Evolutionary conservation across 1,140 invertebrate species (phyloP).

Genomic region (Drosophila ironensis): DNA sequence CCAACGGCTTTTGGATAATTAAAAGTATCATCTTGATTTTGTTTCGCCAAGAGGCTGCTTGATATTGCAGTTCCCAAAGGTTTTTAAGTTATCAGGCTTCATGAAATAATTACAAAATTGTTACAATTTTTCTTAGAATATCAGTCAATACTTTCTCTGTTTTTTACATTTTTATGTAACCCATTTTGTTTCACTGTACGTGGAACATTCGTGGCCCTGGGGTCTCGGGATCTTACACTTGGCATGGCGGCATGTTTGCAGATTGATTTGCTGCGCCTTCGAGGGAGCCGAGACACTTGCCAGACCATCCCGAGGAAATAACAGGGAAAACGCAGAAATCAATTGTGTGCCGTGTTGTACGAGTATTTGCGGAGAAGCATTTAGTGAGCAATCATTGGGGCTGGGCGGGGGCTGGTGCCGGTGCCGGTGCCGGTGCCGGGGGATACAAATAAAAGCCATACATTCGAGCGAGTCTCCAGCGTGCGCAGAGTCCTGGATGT

Average conservation of each 20-base stretch:
- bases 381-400: slow-evolving; percentile 65
- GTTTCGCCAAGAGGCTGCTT: too few relatives aligned
- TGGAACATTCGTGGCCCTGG: slow-evolving; percentile 4
- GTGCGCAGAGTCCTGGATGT: slow-evolving; percentile 17
- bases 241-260: slow-evolving; percentile 75
- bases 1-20: too few relatives aligned
- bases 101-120: too few relatives aligned
- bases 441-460: neutral
- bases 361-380: slow-evolving; percentile 42
- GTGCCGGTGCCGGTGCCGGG: too few relatives aligned
- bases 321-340: slow-evolving; percentile 63
- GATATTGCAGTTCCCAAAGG: too few relatives aligned
- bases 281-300: slow-evolving; percentile 70
- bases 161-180: neutral
- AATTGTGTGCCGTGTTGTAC: slow-evolving; percentile 47
- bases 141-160: too few relatives aligned
- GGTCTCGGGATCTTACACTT: slow-evolving; percentile 46
- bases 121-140: too few relatives aligned
- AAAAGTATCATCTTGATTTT: too few relatives aligned
- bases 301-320: slow-evolving; percentile 31
- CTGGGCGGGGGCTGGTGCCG: too few relatives aligned
- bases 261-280: slow-evolving; percentile 77
- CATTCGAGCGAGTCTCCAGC: slow-evolving; percentile 26
- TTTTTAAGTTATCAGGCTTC: too few relatives aligned
- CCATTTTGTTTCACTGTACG: slow-evolving; percentile 1